Evolutionary conservation across 1,140 invertebrate genomes (phyloP).

Genomic region (Drosophila eugracilis): DNA sequence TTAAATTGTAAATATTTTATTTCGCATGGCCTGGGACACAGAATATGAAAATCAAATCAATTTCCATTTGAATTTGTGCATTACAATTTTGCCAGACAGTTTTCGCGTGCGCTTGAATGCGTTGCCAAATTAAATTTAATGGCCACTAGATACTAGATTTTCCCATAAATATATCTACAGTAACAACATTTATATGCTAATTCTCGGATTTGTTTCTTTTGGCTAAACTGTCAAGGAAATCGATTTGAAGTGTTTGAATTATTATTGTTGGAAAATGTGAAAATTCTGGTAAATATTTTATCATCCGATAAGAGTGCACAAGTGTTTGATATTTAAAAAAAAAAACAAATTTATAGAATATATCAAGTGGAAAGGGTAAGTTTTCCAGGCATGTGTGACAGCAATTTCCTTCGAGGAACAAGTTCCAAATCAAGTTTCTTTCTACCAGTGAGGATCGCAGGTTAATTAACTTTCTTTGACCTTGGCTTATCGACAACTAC

Average conservation of each 20-base stretch:
- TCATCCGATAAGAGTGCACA: neutral
- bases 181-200: slow-evolving; percentile 18
- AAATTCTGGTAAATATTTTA: neutral
- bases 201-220: slow-evolving; percentile 19
- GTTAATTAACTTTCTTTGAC: slow-evolving; percentile 31
- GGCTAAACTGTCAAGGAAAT: neutral
- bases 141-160: slow-evolving; percentile 4
- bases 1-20: slow-evolving; percentile 80
- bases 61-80: slow-evolving; percentile 45
- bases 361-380: too few species aligned
- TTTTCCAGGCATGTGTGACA: too few species aligned
- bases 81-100: slow-evolving; percentile 29
- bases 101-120: slow-evolving; percentile 9
- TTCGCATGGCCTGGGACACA: neutral
- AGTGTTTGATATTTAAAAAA: neutral
- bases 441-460: too few species aligned
- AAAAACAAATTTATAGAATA: too few species aligned
- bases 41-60: slow-evolving; percentile 45
- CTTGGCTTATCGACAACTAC: slow-evolving; percentile 2
- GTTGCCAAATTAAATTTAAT: slow-evolving; percentile 33
- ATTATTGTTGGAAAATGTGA: neutral
- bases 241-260: too few species aligned
- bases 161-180: slow-evolving; percentile 1
- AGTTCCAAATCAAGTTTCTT: neutral
- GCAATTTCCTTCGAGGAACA: too few species aligned